Evolutionary conservation across 2,113 vertebrate species (phyloP), one percentile per base, ranked within the genome.

Genomic region (Colossoma macropomum): DNA sequence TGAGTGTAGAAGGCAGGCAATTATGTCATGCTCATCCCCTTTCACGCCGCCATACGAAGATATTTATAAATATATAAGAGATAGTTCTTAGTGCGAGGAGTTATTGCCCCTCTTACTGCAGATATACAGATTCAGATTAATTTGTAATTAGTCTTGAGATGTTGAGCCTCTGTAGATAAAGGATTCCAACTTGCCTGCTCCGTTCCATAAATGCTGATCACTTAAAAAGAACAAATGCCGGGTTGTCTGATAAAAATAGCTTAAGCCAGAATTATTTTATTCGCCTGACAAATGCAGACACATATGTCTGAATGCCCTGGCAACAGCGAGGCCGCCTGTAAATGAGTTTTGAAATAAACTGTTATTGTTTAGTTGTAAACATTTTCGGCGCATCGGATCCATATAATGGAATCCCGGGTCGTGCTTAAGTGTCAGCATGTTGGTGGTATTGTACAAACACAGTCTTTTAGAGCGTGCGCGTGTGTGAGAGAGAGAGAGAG

Each of bases 91-190:
- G 92, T 88, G 80, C 85, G 87, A 91, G 86, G 89, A 92, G 88
- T 94, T 89, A 93, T 88, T 93, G 91, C 90, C 88, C 41, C 91
- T 94, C 93, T 94, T 90, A 91, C 87, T 92, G 93, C 91, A 93
- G 93, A 95, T 94, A 93, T 93, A 93, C 91, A 92, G 91, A 94
- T 94, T 89, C 93, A 93, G 94, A 95, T 95, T 95, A 94, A 95
- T 95, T 94, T 94, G 94, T 93, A 95, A 95, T 95, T 95, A 95
- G 94, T 93, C 92, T 93, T 94, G 93, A 95, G 93, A 94, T 94
- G 93, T 94, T 94, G 93, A 95, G 94, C 92, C 93, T 94, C 90
- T 90, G 87, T 90, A 94, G 94, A 95, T 95, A 94, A 95, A 94
- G 93, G 92, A 93, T 93, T 93, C 89, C 86, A 91, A 89, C 91